A percentile compares a stretch with the other conserved stretches of the same genome.
phyloP scores from a whole-genome alignment of 2,888 invertebrate genomes.

The Dolichomitus sp. region DNA sequence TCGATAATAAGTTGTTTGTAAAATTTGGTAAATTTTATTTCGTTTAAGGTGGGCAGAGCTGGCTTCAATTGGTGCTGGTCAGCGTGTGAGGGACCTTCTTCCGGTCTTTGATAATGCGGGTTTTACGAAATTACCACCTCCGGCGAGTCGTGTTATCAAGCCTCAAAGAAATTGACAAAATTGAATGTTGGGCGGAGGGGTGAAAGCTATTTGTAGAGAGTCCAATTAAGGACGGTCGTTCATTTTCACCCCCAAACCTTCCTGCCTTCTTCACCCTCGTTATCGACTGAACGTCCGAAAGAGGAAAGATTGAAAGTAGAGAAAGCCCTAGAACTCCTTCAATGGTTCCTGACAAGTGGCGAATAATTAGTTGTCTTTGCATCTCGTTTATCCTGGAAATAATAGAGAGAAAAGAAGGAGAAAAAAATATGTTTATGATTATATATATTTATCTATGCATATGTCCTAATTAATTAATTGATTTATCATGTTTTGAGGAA shows the following conservation, averaged over 20 bases:
- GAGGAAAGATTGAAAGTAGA: constrained; percentile 41
- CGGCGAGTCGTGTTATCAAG: constrained; percentile 92
- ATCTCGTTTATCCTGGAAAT: constrained; percentile 32
- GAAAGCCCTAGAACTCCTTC: constrained; percentile 52
- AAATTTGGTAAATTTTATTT: constrained; percentile 18
- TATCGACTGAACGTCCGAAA: constrained; percentile 62
- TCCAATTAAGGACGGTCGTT: constrained; percentile 68
- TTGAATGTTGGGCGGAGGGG: constrained; percentile 44
- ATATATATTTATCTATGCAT: constrained; percentile 43
- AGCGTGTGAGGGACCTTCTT: constrained; percentile 90
- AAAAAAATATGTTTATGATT: constrained; percentile 14
- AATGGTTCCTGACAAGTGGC: constrained; percentile 69
- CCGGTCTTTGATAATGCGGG: constrained; percentile 95
- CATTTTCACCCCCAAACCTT: constrained; percentile 60
- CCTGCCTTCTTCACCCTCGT: constrained; percentile 39
- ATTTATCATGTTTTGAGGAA: constrained; percentile 7
- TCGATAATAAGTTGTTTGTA: constrained; percentile 4
- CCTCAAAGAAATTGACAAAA: constrained; percentile 86
- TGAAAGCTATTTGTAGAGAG: constrained; percentile 61
- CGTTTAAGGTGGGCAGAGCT: constrained; percentile 88
- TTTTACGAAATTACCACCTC: constrained; percentile 94
- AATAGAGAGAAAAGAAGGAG: constrained; percentile 1
- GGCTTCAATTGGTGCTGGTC: constrained; percentile 88
- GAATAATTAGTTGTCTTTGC: constrained; percentile 64
- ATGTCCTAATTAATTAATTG: constrained; percentile 51